These are phyloP conservation scores for Cricetomys ansorgei DNA, from an alignment of 2,113 vertebrate species.

Conservation along the genomic window DNA sequence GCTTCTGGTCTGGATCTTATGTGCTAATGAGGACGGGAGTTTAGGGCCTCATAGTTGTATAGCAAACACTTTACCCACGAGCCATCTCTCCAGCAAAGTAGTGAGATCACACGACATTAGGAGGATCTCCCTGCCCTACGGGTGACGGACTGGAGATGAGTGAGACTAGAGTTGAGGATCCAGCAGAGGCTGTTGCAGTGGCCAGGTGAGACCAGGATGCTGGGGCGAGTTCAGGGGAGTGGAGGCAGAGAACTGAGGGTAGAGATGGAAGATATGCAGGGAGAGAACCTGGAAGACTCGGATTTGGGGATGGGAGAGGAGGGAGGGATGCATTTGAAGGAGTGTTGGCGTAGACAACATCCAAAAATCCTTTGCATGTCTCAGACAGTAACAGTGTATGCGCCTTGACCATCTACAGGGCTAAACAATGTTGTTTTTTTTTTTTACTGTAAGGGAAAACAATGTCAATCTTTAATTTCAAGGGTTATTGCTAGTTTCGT, in stretches of 20 bases:
- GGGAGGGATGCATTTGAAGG: neutral
- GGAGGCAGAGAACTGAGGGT: neutral
- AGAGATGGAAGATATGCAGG: fast-evolving
- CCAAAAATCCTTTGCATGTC: neutral
- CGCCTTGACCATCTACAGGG: neutral
- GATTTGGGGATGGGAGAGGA: neutral
- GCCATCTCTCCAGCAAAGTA: neutral
- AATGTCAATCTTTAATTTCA: constrained; percentile 4
- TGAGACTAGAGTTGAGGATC: neutral
- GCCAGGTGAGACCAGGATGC: neutral
- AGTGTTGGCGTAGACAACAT: neutral
- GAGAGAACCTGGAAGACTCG: neutral
- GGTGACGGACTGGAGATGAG: neutral
- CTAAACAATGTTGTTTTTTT: neutral
- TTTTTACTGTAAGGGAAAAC: neutral
- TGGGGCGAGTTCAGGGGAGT: no score
- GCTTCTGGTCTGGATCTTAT: neutral
- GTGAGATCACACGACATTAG: neutral
- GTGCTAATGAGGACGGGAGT: neutral
- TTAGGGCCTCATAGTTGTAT: neutral
- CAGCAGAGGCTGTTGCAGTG: neutral
- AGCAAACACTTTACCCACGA: neutral
- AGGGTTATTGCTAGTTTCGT: neutral
- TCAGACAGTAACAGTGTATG: neutral
- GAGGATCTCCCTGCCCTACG: neutral